Evolutionary conservation across 2,113 vertebrate species (phyloP), one percentile per base, ranked within the genome.

Genomic region (Cromileptes altivelis): DNA sequence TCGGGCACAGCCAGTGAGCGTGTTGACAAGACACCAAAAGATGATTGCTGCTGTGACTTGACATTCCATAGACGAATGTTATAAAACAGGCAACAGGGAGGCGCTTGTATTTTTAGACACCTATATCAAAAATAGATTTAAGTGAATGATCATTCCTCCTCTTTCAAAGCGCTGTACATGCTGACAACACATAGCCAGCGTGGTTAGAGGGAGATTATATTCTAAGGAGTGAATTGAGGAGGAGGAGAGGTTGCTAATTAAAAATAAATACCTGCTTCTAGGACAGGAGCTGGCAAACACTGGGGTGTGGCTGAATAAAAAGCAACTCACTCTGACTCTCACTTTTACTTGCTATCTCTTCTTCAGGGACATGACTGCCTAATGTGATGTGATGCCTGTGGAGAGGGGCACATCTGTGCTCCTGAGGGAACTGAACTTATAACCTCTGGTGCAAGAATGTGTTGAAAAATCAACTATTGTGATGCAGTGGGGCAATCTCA

Each of bases 391-490:
- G 37, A 33, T 53, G 62, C 63, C 76, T 67, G 42, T 15, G 45
- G 37, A 78, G 77, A 53, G 70, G 47, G 58, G 19, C 79, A 90
- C 88, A 87, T 85, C 86, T 91, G 89, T 78, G 72, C 71, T 78
- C 78, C 81, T 62, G 79, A 73, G 37, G 87, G 69, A 85, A 73
- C 76, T 92, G 21, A 87, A 82, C 85, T 81, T 70, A 42, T 84
- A 67, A 86, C 87, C 85, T 90, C 49, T 56, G 60, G 68, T 17
- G 68, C 56, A 80, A 82, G 86, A 92, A 90, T 90, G 88, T 79
- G 50, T 65, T 71, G 40, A 85, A 82, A 78, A 86, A 80, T 80
- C 17, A 56, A 37, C 56, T 57, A 69, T 76, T 15, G n/a, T 73
- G 80, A 75, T 60, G 56, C 61, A 77, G 37, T 61, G 69, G 68